These are phyloP conservation scores for Cavia aperea DNA, from an alignment of 2,113 vertebrate genomes.

Conservation along the genomic window DNA sequence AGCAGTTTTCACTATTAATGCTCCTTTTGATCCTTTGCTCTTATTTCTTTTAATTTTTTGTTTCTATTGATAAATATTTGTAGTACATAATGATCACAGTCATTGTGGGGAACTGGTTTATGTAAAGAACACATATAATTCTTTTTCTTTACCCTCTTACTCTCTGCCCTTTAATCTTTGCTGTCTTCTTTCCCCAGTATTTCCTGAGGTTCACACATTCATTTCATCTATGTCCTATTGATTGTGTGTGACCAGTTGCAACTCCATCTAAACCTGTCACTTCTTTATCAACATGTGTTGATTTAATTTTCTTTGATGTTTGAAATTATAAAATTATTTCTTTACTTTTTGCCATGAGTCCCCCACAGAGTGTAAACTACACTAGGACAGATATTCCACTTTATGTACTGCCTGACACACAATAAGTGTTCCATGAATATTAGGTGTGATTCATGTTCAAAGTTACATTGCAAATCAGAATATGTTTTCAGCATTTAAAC, in stretches of 20 bases:
- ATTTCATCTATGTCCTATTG: not conserved
- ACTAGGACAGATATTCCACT: not conserved
- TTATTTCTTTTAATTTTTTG: not conserved
- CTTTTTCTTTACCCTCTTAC: not conserved
- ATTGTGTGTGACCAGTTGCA: not conserved
- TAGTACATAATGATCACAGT: not conserved
- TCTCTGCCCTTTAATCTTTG: not conserved
- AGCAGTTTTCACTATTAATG: not conserved
- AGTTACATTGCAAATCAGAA: not conserved
- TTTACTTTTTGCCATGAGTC: not conserved
- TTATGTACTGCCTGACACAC: not conserved
- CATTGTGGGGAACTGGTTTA: not conserved
- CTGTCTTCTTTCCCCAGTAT: not conserved
- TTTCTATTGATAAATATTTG: not conserved
- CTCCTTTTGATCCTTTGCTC: not conserved
- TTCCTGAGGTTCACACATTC: not conserved
- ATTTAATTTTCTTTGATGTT: not conserved
- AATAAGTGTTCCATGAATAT: not conserved
- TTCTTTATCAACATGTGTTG: not conserved
- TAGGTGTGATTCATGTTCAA: not conserved
- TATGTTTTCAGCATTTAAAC: not conserved
- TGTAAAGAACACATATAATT: not conserved
- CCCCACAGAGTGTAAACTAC: not conserved
- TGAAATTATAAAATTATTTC: conserved; percentile 15
- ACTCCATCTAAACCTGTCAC: not conserved